phyloP scores from a whole-genome alignment of 2,888 invertebrate species.

The Caenorhabditis doughertyi region DNA sequence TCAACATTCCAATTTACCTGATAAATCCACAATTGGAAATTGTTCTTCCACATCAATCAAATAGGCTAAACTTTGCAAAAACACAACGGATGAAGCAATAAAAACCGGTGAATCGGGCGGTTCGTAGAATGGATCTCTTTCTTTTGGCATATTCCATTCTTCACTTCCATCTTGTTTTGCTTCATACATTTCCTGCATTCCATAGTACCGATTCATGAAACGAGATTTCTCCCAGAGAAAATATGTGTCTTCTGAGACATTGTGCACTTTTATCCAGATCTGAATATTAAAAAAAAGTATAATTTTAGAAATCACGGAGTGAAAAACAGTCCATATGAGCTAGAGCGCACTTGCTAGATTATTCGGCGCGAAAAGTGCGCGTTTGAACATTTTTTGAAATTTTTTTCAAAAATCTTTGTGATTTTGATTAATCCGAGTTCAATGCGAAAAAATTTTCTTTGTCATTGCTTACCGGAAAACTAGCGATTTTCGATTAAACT shows the following conservation, averaged over 20 bases:
- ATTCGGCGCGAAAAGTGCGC: too few species aligned
- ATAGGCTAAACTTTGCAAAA: constrained; percentile 85
- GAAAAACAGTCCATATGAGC: too few species aligned
- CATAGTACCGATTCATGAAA: constrained; percentile 84
- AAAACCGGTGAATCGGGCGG: constrained; percentile 84
- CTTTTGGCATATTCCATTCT: constrained; percentile 84
- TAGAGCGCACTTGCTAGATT: too few species aligned
- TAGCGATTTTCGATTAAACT: too few species aligned
- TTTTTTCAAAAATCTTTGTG: not conserved
- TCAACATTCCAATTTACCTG: constrained; percentile 61
- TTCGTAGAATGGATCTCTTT: constrained; percentile 85
- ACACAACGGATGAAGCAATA: constrained; percentile 85
- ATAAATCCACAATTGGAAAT: constrained; percentile 85
- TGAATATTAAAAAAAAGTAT: constrained; percentile 75
- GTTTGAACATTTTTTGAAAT: not conserved
- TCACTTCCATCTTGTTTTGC: constrained; percentile 85
- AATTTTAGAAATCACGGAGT: too few species aligned
- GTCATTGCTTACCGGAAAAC: too few species aligned
- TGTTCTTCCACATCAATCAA: constrained; percentile 85
- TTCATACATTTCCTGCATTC: constrained; percentile 86
- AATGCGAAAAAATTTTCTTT: too few species aligned
- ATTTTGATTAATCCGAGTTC: too few species aligned
- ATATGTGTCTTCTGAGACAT: constrained; percentile 84
- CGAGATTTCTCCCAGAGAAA: constrained; percentile 85
- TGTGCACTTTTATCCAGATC: constrained; percentile 84